A percentile compares a stretch with the other conserved stretches of the same genome.
These are phyloP conservation scores for Arrhopalites spinosus DNA, from an alignment of 2,888 invertebrate species.

Conservation along the genomic window DNA sequence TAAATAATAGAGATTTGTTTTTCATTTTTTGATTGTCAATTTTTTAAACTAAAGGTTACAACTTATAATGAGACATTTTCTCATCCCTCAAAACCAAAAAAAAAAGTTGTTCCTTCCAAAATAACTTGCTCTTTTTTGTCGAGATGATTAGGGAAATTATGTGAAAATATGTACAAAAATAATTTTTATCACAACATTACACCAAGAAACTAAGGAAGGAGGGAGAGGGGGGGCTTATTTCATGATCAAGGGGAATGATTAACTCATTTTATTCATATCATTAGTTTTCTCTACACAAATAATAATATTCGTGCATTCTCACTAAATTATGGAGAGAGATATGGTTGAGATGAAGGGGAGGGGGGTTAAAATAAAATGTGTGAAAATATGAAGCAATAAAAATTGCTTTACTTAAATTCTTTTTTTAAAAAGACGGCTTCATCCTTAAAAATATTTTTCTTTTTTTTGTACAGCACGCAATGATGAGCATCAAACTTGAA, in stretches of 20 bases:
- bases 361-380: slow-evolving; percentile 16
- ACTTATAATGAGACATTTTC: no score
- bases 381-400: slow-evolving; percentile 30
- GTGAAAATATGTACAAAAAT: neutral
- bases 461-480: slow-evolving; percentile 14
- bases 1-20: no score
- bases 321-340: neutral
- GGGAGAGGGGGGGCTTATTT: neutral
- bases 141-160: neutral
- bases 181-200: neutral
- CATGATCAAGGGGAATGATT: neutral
- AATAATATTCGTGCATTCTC: neutral
- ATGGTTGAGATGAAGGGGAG: neutral
- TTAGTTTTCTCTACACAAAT: neutral
- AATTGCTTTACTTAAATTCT: slow-evolving; percentile 2
- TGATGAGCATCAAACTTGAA: neutral
- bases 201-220: neutral
- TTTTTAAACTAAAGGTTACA: no score
- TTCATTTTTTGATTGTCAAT: no score
- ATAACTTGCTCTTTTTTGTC: neutral
- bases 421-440: neutral
- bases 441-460: neutral
- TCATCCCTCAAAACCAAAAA: no score
- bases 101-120: no score
- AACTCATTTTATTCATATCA: neutral